These are phyloP conservation scores for Bombus affinis DNA, from an alignment of 1,140 invertebrate species.

Conservation along the genomic window DNA sequence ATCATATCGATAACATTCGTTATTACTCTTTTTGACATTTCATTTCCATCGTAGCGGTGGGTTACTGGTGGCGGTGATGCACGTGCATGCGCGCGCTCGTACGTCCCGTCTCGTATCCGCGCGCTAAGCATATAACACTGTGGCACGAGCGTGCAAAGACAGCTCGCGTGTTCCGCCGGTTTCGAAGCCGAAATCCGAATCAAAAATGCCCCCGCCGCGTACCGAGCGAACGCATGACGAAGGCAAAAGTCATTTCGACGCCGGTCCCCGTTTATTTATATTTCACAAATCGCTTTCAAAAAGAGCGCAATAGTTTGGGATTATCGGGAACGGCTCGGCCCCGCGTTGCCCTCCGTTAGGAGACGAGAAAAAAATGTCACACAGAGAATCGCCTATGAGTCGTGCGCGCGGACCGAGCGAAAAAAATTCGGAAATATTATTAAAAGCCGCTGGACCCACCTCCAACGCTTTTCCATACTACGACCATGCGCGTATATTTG, in stretches of 20 bases:
- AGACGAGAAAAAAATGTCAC: constrained; percentile 59
- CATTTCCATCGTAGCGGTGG: constrained; percentile 39
- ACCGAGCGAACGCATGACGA: constrained; percentile 24
- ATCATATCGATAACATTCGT: constrained; percentile 52
- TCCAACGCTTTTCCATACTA: not conserved
- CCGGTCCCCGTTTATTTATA: constrained; percentile 73
- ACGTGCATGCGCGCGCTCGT: not conserved
- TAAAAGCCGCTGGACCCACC: constrained; percentile 67
- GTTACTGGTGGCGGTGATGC: not conserved
- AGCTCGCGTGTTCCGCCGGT: not conserved
- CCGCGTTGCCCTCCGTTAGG: not conserved
- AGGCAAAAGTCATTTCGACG: constrained; percentile 73
- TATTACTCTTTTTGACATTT: constrained; percentile 57
- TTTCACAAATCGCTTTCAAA: constrained; percentile 76
- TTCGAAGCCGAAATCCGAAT: constrained; percentile 8
- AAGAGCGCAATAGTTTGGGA: constrained; percentile 74
- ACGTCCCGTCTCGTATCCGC: not conserved
- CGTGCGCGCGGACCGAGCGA: not conserved
- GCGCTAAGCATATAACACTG: constrained; percentile 37
- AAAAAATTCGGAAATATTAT: constrained; percentile 72
- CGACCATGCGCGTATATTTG: too few relatives aligned
- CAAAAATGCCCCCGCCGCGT: constrained; percentile 17
- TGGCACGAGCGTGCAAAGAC: constrained; percentile 23
- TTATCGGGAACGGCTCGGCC: constrained; percentile 59
- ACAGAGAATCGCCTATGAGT: constrained; percentile 67